Evolutionary conservation across 2,113 vertebrate species (phyloP).

Genomic region (Lepisosteus oculatus): DNA sequence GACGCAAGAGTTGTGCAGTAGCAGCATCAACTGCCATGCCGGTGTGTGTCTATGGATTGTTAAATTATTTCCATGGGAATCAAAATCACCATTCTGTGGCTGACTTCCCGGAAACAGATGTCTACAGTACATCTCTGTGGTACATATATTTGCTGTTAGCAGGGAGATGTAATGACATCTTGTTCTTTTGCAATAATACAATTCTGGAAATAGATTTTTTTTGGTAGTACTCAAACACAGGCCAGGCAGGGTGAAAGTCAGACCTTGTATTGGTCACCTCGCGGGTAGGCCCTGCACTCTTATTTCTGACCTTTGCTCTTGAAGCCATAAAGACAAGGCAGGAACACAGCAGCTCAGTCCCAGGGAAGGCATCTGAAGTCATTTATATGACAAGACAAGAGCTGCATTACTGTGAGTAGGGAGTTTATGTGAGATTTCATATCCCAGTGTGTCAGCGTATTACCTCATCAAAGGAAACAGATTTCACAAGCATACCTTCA

Average conservation of each 20-base stretch:
- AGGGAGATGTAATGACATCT: too few relatives aligned
- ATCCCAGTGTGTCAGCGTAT: constrained; percentile 13
- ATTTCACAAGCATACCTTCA: not conserved
- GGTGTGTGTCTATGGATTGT: too few relatives aligned
- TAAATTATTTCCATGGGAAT: too few relatives aligned
- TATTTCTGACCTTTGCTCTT: constrained; percentile 47
- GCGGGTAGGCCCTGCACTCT: constrained; percentile 59
- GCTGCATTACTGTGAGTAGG: constrained; percentile 51
- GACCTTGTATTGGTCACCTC: constrained; percentile 40
- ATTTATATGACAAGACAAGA: constrained; percentile 61
- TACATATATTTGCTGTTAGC: too few relatives aligned
- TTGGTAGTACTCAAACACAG: not conserved
- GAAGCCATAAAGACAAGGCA: constrained; percentile 48
- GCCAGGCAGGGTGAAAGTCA: not conserved
- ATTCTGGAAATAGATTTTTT: too few relatives aligned
- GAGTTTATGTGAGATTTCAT: constrained; percentile 57
- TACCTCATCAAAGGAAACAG: not conserved
- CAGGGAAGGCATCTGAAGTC: constrained; percentile 66
- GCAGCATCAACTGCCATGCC: too few relatives aligned
- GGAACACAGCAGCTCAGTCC: constrained; percentile 65
- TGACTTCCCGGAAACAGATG: too few relatives aligned
- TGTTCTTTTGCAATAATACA: too few relatives aligned
- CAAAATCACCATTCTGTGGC: too few relatives aligned
- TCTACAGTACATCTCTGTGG: too few relatives aligned
- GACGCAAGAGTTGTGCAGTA: too few relatives aligned